Evolutionary conservation across 2,113 vertebrate species (phyloP), one percentile per base, ranked within the genome.

Genomic region (Megatriorchis doriae): DNA sequence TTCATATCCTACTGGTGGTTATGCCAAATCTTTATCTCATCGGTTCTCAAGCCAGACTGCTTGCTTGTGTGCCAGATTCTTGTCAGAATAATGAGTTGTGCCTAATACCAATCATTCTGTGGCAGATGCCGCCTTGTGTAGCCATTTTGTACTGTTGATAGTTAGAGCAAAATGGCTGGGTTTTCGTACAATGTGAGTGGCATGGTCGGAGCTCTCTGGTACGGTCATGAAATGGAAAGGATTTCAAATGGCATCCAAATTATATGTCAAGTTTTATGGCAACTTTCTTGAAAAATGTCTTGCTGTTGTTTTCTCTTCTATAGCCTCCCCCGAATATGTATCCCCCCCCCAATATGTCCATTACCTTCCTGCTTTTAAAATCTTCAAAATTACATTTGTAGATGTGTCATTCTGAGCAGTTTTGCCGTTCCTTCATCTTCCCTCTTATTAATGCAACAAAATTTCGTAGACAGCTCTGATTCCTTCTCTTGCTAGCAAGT

Each of bases 21-120:
- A 66, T 95, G 91, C 92, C 97, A 97, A 91, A 94, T 66, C 81
- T 74, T 97, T 66, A 95, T 88, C 94, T 96, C 86, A n/a, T 92
- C 66, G 9, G 7, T 29, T 53, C 91, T 42, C 43, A 3, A 82
- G 90, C 95, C 95, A 96, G 85, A 70, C 22, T 31, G 32, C 42
- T 89, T 40, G 45, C 48, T 68, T 31, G 77, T 6, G 0, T 96
- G 97, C 94, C 96, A 98, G 94, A 75, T 65, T 59, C 92, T 96
- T 97, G 96, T 97, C 94, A 97, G 85, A 94, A 82, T 86, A 94
- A 92, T 93, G 90, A 93, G 73, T 92, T 95, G 62, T 52, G 88
- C 93, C 93, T 95, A 94, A 93, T 83, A 91, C 88, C 91, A 91
- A 84, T 96, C 93, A 82, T 52, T 71, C 65, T 23, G 59, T 95